Base-by-base conservation (phyloP, 2,888 invertebrate genomes). In the Ferrisia virgata region DNA sequence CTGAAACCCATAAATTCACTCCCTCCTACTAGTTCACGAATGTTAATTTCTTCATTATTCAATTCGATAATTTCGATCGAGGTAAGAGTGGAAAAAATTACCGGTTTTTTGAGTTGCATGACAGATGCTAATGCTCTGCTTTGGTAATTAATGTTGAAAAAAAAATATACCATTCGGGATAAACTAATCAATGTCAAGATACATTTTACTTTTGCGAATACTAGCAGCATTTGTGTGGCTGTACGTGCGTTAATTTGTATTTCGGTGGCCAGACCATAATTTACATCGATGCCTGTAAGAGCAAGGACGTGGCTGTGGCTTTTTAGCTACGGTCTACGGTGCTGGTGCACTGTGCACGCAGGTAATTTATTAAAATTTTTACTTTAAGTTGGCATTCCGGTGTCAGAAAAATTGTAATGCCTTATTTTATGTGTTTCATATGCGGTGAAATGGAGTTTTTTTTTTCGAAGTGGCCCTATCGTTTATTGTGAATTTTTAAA, bases 11-110 rank as follows among this genome's bases (percentile, higher is more conserved):
- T 36, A 76, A 76, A 76, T 76, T 76, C 3, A 76, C 72, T 76
- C 72, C 72, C 72, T 76, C 72, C 72, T 76, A 36, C 72, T 11
- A 33, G 36, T n/a, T 18, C 36, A 18, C 36, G 18, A 76, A 76
- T 76, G 72, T 76, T 76, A 76, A 76, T 76, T 76, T 76, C 72
- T 76, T 76, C 72, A 76, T 76, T 76, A 76, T 76, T 18, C 72
- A 64, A 64, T 64, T 64, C 64, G 64, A 36, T 76, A 76, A 76
- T 76, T 76, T 76, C 36, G 72, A 76, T 76, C 72, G 72, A 76
- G 72, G 31, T 76, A 76, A 64, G 64, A 64, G 64, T 64, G 11
- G 64, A 64, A 64, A 64, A 64, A 76, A 76, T 76, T 76, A 76
- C 72, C 72, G 72, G 72, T 76, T 76, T 36, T 76, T 36, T 33